Evolutionary conservation across 2,888 invertebrate species (phyloP).

Genomic region (Folsomia candida): DNA sequence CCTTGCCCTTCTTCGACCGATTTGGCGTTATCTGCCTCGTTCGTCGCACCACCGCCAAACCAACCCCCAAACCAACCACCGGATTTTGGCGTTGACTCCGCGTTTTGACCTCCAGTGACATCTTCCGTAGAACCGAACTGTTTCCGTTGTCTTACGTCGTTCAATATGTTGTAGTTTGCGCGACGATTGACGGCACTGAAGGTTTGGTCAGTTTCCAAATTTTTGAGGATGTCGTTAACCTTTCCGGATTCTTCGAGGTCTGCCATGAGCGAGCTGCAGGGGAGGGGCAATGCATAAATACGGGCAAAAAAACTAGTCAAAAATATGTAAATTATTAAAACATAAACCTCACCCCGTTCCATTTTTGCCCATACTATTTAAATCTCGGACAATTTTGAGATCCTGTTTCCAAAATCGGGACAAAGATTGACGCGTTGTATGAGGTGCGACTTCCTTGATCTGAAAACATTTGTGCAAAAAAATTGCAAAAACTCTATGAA

Average conservation of each 20-base stretch:
- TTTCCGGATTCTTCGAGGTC: conserved; percentile 6
- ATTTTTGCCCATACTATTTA: conserved; percentile 59
- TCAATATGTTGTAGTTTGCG: background rate
- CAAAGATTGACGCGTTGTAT: conserved; percentile 70
- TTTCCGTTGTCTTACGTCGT: background rate
- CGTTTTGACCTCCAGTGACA: background rate
- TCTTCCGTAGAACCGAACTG: background rate
- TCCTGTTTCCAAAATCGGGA: conserved; percentile 78
- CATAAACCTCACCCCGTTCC: too few relatives aligned
- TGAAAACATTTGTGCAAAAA: conserved; percentile 49
- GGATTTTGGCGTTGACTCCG: background rate
- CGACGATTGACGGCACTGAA: conserved; percentile 6
- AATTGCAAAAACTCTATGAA: background rate
- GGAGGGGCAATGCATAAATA: too few relatives aligned
- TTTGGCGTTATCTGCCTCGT: background rate
- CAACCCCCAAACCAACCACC: background rate
- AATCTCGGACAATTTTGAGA: conserved; percentile 69
- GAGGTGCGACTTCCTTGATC: conserved; percentile 81
- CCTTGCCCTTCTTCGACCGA: background rate
- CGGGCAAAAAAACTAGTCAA: too few relatives aligned
- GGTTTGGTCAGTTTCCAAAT: background rate
- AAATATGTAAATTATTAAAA: too few relatives aligned
- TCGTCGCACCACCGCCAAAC: background rate
- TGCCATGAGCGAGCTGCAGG: background rate
- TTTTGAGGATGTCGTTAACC: background rate